These are phyloP conservation scores for Ramphastos sulfuratus DNA, from an alignment of 2,113 vertebrate species.

Conservation along the genomic window DNA sequence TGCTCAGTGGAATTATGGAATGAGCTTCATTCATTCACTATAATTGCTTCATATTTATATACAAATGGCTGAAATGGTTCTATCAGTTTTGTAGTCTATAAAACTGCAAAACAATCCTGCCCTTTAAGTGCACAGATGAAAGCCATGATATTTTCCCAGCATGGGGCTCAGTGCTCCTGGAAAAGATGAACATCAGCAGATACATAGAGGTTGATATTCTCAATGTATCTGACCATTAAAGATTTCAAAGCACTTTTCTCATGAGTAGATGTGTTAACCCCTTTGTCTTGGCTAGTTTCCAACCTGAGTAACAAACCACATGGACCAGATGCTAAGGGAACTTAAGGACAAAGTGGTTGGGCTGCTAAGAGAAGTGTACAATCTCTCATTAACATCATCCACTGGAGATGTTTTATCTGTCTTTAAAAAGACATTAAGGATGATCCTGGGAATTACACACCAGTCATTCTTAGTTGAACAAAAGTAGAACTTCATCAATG, in stretches of 20 bases:
- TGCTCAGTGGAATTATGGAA: slow-evolving; percentile 58
- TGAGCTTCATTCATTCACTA: slow-evolving; percentile 51
- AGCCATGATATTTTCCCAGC: slow-evolving; percentile 43
- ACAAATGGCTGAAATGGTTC: slow-evolving; percentile 41
- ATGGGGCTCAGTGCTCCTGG: neutral
- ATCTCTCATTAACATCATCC: slow-evolving; percentile 34
- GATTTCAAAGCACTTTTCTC: slow-evolving; percentile 33
- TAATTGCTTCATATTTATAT: slow-evolving; percentile 64
- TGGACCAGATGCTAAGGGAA: slow-evolving; percentile 37
- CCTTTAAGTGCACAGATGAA: slow-evolving; percentile 30
- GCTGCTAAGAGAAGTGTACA: slow-evolving; percentile 26
- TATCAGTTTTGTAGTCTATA: slow-evolving; percentile 30
- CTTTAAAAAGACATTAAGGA: slow-evolving; percentile 52
- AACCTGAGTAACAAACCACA: slow-evolving; percentile 36
- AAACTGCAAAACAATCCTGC: slow-evolving; percentile 2
- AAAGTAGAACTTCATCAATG: slow-evolving; percentile 13
- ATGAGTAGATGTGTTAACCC: slow-evolving; percentile 48
- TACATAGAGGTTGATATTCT: slow-evolving; percentile 22
- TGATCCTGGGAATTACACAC: slow-evolving; percentile 30
- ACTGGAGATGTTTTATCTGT: neutral
- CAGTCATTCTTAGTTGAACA: slow-evolving; percentile 22
- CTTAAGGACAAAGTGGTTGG: neutral
- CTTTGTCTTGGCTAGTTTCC: slow-evolving; percentile 27
- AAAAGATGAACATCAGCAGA: slow-evolving; percentile 6
- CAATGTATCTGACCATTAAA: slow-evolving; percentile 18